Conservation (phyloP, 2,888 invertebrate genomes). For the Callyntrura guangdongensis region DNA sequence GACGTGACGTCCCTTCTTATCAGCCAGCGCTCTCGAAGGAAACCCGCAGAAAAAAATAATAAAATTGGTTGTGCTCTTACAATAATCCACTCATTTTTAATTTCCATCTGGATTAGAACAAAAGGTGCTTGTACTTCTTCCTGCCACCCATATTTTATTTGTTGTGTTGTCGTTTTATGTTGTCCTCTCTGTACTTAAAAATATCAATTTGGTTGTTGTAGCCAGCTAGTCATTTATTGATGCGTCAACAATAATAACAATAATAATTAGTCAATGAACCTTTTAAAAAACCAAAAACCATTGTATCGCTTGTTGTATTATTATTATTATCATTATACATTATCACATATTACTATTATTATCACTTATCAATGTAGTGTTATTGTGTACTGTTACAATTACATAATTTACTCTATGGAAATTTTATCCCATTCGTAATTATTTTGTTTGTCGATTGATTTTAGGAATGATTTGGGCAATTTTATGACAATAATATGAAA, state of each 20-base stretch:
- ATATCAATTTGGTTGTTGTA: neutral
- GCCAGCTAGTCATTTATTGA: slow-evolving; percentile 19
- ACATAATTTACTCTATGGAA: neutral
- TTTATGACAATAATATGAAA: neutral
- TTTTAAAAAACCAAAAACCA: slow-evolving; percentile 27
- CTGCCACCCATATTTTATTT: neutral
- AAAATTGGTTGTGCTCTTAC: slow-evolving; percentile 22
- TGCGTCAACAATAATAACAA: neutral
- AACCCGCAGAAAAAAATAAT: slow-evolving; percentile 11
- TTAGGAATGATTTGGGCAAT: too few relatives aligned
- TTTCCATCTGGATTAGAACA: neutral
- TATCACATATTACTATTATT: slow-evolving; percentile 12
- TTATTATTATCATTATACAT: neutral
- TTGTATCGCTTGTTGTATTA: slow-evolving; percentile 30
- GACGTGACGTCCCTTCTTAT: slow-evolving; percentile 49
- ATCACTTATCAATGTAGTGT: slow-evolving; percentile 19
- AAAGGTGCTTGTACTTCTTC: slow-evolving; percentile 25
- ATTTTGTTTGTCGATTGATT: too few relatives aligned
- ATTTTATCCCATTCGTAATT: too few relatives aligned
- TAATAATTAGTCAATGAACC: slow-evolving; percentile 4
- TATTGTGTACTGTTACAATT: slow-evolving; percentile 40
- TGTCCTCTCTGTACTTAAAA: slow-evolving; percentile 16
- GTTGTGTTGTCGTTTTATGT: slow-evolving; percentile 12
- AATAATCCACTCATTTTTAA: too few relatives aligned
- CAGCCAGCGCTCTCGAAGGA: neutral